phyloP scores from a whole-genome alignment of 2,113 vertebrate species.

The Brienomyrus brachyistius region DNA sequence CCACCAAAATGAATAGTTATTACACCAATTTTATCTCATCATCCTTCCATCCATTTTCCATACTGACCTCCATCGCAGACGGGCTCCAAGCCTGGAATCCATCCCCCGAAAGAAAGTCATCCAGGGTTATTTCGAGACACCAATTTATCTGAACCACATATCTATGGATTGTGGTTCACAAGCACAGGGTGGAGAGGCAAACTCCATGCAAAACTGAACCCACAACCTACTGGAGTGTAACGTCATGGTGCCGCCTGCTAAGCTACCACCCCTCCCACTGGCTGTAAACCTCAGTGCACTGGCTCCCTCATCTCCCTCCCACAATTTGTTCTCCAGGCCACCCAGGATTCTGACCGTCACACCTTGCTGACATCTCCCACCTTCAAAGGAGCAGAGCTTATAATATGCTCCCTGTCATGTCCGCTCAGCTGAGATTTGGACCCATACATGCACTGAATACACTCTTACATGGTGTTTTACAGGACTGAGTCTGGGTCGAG shows the following conservation, averaged over 20 bases:
- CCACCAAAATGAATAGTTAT: not conserved
- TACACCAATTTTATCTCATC: not conserved
- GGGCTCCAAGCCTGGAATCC: not conserved
- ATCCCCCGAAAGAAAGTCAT: not conserved
- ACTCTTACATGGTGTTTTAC: not conserved
- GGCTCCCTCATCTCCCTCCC: not conserved
- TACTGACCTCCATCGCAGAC: not conserved
- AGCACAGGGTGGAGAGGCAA: not conserved
- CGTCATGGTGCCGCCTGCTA: not conserved
- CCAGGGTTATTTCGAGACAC: not conserved
- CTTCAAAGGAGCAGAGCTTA: not conserved
- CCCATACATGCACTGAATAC: not conserved
- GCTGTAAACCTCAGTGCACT: not conserved
- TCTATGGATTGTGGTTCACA: not conserved
- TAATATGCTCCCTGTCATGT: not conserved
- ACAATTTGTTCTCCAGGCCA: not conserved
- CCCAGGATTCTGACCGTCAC: not conserved
- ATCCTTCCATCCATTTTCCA: not conserved
- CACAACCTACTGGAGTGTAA: not conserved
- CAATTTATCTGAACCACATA: not conserved
- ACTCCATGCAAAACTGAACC: not conserved
- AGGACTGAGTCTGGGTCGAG: not conserved
- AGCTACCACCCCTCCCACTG: not conserved
- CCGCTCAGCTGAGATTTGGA: not conserved
- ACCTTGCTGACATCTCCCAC: not conserved